These are phyloP conservation scores for Hycleus cichorii DNA, from an alignment of 1,140 invertebrate species.

Conservation along the genomic window DNA sequence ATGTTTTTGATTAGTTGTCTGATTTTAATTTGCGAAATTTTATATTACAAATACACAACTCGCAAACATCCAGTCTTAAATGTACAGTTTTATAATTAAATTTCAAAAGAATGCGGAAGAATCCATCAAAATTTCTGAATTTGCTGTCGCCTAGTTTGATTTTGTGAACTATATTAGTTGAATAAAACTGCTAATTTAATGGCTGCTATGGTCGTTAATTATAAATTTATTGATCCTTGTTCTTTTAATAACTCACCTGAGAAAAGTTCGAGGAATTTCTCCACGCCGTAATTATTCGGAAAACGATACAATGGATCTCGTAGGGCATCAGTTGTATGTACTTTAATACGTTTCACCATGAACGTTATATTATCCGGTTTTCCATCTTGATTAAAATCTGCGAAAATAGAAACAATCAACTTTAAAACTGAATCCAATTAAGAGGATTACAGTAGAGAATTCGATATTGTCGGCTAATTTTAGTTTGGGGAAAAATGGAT, in stretches of 20 bases:
- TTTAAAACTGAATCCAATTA: not conserved
- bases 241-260: conserved; percentile 57
- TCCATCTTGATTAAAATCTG: conserved; percentile 91
- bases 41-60: not conserved
- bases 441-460: not conserved
- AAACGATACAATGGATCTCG: conserved; percentile 81
- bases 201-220: too few relatives aligned
- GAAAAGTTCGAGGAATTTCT: conserved; percentile 89
- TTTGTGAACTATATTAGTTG: too few relatives aligned
- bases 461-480: not conserved
- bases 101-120: not conserved
- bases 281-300: conserved; percentile 87
- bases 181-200: too few relatives aligned
- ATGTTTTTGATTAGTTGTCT: conserved; percentile 24
- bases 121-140: not conserved
- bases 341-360: conserved; percentile 94
- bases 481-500: not conserved
- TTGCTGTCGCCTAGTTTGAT: too few relatives aligned
- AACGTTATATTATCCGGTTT: conserved; percentile 89
- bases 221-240: too few relatives aligned
- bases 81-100: not conserved
- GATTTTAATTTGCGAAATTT: conserved; percentile 25
- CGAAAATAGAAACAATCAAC: conserved; percentile 36
- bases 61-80: not conserved
- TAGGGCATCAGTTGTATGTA: conserved; percentile 76